Conservation (phyloP, 1,140 invertebrate genomes). For the Pissodes strobi region DNA sequence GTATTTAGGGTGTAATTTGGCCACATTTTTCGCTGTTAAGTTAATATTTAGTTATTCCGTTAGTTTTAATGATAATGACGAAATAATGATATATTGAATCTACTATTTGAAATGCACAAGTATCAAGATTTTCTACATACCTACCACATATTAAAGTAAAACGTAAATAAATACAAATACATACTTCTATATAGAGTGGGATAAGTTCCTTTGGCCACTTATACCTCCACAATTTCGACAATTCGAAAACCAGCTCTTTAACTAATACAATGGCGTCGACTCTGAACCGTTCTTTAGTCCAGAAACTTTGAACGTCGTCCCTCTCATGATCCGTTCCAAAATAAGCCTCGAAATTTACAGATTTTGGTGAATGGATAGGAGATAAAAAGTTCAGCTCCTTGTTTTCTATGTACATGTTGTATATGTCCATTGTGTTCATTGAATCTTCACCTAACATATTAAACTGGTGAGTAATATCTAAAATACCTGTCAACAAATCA, state of each 20-base stretch:
- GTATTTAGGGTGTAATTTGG: no score
- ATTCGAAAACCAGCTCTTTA: constrained; percentile 62
- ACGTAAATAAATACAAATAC: no score
- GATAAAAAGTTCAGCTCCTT: constrained; percentile 53
- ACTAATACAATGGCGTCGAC: constrained; percentile 68
- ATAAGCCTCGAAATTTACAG: constrained; percentile 57
- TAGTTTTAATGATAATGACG: no score
- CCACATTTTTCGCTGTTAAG: no score
- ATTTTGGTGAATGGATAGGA: constrained; percentile 41
- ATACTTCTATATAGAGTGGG: constrained; percentile 62
- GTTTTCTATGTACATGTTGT: constrained; percentile 65
- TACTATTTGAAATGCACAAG: no score
- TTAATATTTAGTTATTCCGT: no score
- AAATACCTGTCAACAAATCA: no score
- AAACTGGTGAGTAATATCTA: no score
- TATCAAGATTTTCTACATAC: no score
- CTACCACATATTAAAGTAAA: no score
- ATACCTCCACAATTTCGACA: constrained; percentile 64
- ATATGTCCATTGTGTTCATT: constrained; percentile 67
- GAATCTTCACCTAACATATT: constrained; percentile 63
- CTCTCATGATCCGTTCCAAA: constrained; percentile 69
- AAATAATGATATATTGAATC: no score
- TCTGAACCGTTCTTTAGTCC: constrained; percentile 59
- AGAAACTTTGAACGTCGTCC: constrained; percentile 67
- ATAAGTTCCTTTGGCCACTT: constrained; percentile 68